Evolutionary conservation across 2,113 vertebrate genomes (phyloP).

Genomic region (Epinephelus fuscoguttatus): DNA sequence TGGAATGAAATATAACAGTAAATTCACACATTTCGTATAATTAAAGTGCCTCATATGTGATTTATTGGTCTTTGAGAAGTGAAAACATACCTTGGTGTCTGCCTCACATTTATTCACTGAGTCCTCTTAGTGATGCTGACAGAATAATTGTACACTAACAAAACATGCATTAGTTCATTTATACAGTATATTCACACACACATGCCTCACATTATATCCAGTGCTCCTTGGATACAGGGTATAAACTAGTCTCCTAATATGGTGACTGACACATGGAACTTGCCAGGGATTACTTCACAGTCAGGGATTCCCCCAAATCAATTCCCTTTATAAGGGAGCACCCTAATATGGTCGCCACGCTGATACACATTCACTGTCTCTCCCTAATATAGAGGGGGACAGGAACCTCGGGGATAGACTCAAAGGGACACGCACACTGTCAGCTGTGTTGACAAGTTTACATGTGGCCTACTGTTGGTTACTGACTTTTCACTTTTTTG

Average conservation of each 20-base stretch:
- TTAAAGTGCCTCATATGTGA: not conserved
- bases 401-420: slow-evolving; percentile 4
- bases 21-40: not conserved
- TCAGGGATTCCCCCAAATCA: slow-evolving; percentile 72
- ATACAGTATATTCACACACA: not conserved
- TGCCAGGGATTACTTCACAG: slow-evolving; percentile 39
- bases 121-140: not conserved
- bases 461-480: not conserved
- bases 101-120: not conserved
- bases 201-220: too few species aligned
- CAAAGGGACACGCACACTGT: not conserved
- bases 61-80: not conserved
- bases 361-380: slow-evolving; percentile 13
- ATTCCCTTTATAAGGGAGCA: slow-evolving; percentile 69
- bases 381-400: slow-evolving; percentile 25
- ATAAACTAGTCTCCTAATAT: slow-evolving; percentile 28
- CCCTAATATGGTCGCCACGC: slow-evolving; percentile 61
- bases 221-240: not conserved
- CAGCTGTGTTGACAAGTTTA: not conserved
- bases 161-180: not conserved
- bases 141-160: too few species aligned
- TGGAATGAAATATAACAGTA: not conserved
- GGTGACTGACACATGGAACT: slow-evolving; percentile 15
- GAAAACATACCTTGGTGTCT: not conserved
- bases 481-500: not conserved